Percentiles rank a stretch among this genome's conserved stretches.
Conservation (phyloP, 2,113 vertebrate species). For the Procapra przewalskii region DNA sequence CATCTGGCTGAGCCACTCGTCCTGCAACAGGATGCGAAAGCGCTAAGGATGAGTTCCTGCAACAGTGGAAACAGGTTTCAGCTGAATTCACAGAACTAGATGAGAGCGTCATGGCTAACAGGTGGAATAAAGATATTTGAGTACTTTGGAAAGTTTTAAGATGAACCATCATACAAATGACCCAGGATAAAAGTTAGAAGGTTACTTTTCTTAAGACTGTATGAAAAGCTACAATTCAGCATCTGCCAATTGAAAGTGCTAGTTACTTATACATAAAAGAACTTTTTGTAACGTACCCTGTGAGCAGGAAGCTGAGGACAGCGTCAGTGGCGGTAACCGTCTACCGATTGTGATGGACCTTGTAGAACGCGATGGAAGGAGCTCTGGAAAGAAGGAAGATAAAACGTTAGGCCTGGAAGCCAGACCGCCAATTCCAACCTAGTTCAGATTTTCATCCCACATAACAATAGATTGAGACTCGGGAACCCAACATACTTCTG, state of each 20-base stretch:
- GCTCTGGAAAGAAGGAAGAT: conserved; percentile 39
- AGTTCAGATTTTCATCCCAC: not conserved
- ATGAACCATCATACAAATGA: not conserved
- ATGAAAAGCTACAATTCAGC: not conserved
- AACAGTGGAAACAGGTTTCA: not conserved
- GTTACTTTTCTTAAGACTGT: not conserved
- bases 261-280: not conserved
- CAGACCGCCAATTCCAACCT: not conserved
- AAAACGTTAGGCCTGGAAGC: not conserved
- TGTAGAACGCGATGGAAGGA: conserved; percentile 7
- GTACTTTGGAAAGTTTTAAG: not conserved
- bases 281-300: not conserved
- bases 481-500: not conserved
- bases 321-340: conserved; percentile 28
- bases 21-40: conserved; percentile 6
- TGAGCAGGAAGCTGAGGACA: not conserved
- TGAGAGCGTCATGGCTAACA: not conserved
- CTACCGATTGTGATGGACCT: not conserved
- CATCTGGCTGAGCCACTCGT: not conserved
- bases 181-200: not conserved
- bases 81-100: not conserved
- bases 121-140: not conserved
- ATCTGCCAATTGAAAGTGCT: not conserved
- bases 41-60: not conserved
- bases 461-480: not conserved